Percentiles rank a stretch among this genome's conserved stretches.
Conservation (phyloP, 2,113 vertebrate species). For the Halcyon malimbica region DNA sequence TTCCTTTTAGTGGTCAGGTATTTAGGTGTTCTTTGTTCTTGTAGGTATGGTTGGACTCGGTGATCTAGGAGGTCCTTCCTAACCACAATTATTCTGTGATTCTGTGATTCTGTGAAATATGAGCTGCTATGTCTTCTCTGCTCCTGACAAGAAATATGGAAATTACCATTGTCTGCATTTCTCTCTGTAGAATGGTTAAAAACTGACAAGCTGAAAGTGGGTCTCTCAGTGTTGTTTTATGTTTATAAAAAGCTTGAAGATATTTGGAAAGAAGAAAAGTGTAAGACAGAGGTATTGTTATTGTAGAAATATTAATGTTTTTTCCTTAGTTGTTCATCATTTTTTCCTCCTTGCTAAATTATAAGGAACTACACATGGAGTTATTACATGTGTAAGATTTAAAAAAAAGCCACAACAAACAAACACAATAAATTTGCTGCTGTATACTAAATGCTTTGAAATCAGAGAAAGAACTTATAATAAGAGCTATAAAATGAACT, state of each 20-base stretch:
- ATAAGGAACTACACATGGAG: background rate
- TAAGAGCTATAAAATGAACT: slow-evolving; percentile 30
- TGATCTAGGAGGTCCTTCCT: too few species aligned
- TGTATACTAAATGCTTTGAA: background rate
- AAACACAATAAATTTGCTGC: slow-evolving; percentile 3
- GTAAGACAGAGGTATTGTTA: background rate
- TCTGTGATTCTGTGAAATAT: background rate
- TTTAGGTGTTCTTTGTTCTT: too few species aligned
- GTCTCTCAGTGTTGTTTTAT: background rate
- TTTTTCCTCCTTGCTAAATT: background rate
- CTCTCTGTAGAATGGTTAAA: background rate
- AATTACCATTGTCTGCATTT: background rate
- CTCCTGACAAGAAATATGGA: background rate
- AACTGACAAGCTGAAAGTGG: background rate
- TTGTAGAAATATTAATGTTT: background rate
- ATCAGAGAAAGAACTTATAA: background rate
- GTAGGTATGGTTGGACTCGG: too few species aligned
- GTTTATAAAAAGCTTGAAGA: background rate
- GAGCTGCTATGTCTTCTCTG: background rate
- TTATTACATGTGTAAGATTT: background rate
- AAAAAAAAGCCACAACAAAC: background rate
- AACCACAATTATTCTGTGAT: too few species aligned
- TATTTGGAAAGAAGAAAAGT: slow-evolving; percentile 14
- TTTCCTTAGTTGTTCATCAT: background rate
- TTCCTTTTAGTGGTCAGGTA: too few species aligned